A percentile compares a stretch with the other conserved stretches of the same genome.
Conservation (phyloP, 1,140 invertebrate genomes). For the Drosophila melanogaster region DNA sequence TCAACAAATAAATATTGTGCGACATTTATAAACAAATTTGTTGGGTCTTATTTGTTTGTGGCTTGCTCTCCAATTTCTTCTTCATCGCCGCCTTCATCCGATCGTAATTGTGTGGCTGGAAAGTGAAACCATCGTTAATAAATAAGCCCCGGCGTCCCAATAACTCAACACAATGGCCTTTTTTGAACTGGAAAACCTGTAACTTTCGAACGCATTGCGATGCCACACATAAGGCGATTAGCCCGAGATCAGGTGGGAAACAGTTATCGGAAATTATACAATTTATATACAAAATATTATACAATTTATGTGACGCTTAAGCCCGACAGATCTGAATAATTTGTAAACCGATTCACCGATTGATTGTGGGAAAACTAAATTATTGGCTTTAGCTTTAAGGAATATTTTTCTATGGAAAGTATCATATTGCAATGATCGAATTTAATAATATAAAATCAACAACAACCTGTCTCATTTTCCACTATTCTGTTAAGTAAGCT, state of each 20-base stretch:
- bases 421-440: background rate
- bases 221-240: conserved; percentile 52
- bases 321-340: conserved; percentile 20
- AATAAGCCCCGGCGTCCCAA: conserved; percentile 59
- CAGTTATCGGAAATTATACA: conserved; percentile 36
- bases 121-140: conserved; percentile 76
- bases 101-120: conserved; percentile 51
- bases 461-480: too few relatives aligned
- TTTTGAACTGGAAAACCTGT: conserved; percentile 20
- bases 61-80: conserved; percentile 4
- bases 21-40: conserved; percentile 66
- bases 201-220: conserved; percentile 51
- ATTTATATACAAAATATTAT: conserved; percentile 45
- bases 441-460: too few relatives aligned
- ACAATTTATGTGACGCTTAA: conserved; percentile 1
- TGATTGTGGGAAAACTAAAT: conserved; percentile 2
- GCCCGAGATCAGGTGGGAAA: conserved; percentile 16
- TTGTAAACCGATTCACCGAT: background rate
- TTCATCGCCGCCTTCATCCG: conserved; percentile 9
- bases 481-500: too few relatives aligned
- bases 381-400: background rate
- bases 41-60: conserved; percentile 11
- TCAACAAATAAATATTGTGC: conserved; percentile 64
- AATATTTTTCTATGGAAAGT: background rate
- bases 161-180: conserved; percentile 62